A percentile compares a stretch with the other conserved stretches of the same genome.
Evolutionary conservation across 2,888 invertebrate species (phyloP).

Genomic region (Osedax fenrisi): DNA sequence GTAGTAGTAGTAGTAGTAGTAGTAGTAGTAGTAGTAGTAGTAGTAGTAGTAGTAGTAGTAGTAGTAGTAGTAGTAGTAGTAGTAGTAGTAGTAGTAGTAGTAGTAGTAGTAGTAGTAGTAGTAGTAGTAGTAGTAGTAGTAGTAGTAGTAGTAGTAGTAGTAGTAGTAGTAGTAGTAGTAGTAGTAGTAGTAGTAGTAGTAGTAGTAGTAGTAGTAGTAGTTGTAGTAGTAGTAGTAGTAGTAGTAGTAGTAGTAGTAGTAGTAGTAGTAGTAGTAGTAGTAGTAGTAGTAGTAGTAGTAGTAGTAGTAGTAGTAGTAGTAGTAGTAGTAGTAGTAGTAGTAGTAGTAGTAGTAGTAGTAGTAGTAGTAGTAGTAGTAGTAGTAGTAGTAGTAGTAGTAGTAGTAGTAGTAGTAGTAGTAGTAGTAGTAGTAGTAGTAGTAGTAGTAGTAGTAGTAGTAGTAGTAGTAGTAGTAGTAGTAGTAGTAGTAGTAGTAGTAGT

Average conservation of each 20-base stretch:
- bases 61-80: slow-evolving; percentile 18
- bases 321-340: slow-evolving; percentile 7
- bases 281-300: slow-evolving; percentile 6
- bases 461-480: slow-evolving; percentile 9
- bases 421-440: slow-evolving; percentile 12
- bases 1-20: slow-evolving; percentile 5
- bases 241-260: neutral
- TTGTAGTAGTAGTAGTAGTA: slow-evolving; percentile 3
- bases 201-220: slow-evolving; percentile 16
- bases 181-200: slow-evolving; percentile 12
- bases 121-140: slow-evolving; percentile 12
- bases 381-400: slow-evolving; percentile 1
- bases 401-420: slow-evolving; percentile 12
- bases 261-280: neutral
- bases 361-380: slow-evolving; percentile 1
- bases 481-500: slow-evolving; percentile 14
- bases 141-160: slow-evolving; percentile 13
- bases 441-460: slow-evolving; percentile 12
- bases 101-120: slow-evolving; percentile 8
- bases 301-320: slow-evolving; percentile 1
- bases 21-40: slow-evolving; percentile 8
- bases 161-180: slow-evolving; percentile 18
- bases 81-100: slow-evolving; percentile 9
- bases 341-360: slow-evolving; percentile 7
- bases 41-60: slow-evolving; percentile 7